phyloP scores from a whole-genome alignment of 2,797 vertebrate genomes.

The Hozukius guyotensis region DNA sequence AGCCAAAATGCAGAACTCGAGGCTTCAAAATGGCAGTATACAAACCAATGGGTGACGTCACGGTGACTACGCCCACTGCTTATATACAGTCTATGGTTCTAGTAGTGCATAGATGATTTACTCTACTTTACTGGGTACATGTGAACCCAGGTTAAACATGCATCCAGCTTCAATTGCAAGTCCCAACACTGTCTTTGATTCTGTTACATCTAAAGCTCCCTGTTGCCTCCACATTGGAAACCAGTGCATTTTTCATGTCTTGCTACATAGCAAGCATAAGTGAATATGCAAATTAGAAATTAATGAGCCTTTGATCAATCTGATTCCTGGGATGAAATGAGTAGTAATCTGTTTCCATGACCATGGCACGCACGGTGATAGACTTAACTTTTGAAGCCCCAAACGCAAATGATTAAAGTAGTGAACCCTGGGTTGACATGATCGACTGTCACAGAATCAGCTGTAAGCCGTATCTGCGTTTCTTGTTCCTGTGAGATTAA shows the following conservation, averaged over 20 bases:
- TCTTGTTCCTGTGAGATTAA: slow-evolving; percentile 63
- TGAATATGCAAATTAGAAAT: slow-evolving; percentile 34
- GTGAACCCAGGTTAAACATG: not conserved
- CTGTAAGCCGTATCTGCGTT: slow-evolving; percentile 25
- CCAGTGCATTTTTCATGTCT: not conserved
- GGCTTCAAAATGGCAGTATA: no score
- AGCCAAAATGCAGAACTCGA: no score
- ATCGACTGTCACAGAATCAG: slow-evolving; percentile 41
- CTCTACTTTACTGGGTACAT: not conserved
- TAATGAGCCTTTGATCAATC: slow-evolving; percentile 21
- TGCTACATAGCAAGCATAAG: not conserved
- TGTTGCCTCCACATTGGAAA: not conserved
- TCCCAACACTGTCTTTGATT: not conserved
- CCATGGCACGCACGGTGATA: slow-evolving; percentile 1
- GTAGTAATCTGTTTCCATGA: slow-evolving; percentile 41
- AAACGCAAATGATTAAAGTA: slow-evolving; percentile 46
- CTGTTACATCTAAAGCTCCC: not conserved
- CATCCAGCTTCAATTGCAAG: not conserved
- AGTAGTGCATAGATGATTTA: not conserved
- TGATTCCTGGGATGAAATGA: slow-evolving; percentile 7
- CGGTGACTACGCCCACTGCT: no score
- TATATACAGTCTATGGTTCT: not conserved
- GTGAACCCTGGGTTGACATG: slow-evolving; percentile 17
- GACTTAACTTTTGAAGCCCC: slow-evolving; percentile 22
- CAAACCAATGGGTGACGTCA: no score